Base-by-base conservation (phyloP, 2,797 vertebrate genomes). In the Caiman crocodilus region DNA sequence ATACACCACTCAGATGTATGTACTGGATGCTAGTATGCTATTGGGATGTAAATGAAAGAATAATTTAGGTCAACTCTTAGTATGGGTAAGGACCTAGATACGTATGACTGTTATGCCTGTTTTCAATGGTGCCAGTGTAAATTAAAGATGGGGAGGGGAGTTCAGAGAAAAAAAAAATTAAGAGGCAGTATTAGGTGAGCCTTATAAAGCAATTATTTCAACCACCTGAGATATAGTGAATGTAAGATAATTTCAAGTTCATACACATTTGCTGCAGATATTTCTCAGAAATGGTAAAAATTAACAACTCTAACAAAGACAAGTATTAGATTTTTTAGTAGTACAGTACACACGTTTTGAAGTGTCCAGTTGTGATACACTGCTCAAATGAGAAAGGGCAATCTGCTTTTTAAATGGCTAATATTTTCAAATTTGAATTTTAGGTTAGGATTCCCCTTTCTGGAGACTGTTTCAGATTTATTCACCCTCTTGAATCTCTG, bases 401-500 rank as follows among this genome's bases (percentile, higher is more conserved):
- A 94, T 94, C 79, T 94, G 96, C 13, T 0, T 65, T 85, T 90
- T 92, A 90, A 92, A 96, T 76, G 90, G 65, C 58, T 95, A 94
- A 82, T 94, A 95, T 60, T 95, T 92, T 96, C 94, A 94, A 86
- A 94, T 92, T 26, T 91, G 96, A 89, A 95, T 95, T 97, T 96
- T 96, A 89, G 96, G 85, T 50, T 91, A 95, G 92, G 94, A 69
- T 60, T 95, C 96, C 96, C 94, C 94, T 97, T 97, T 94, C 96
- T 0, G 90, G 95, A 97, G 94, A 95, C 80, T 76, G 91, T 42
- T 97, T 95, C 95, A 94, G 95, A 96, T 89, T 96, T 95, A 93
- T 94, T 96, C 96, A 96, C 95, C 85, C 94, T 97, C 96, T 95
- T 97, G 96, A 95, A 97, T 96, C 96, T 97, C 94, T 96, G 94